Percentiles rank a stretch among this genome's conserved stretches.
phyloP scores from a whole-genome alignment of 2,113 vertebrate genomes.

The Mola mola region DNA sequence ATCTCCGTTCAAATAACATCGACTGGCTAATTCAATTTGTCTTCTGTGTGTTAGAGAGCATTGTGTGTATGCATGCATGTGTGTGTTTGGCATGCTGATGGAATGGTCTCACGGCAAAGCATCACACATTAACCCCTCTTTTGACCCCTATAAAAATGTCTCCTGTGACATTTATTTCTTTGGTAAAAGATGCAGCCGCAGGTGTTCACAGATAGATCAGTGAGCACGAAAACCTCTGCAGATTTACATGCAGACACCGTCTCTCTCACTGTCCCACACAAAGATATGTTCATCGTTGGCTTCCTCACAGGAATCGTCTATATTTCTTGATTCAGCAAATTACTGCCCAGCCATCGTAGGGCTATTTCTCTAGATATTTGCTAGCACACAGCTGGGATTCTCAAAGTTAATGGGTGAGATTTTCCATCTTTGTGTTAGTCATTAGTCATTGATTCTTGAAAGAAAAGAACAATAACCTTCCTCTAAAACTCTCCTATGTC shows the following conservation, averaged over 20 bases:
- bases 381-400: conserved; percentile 45
- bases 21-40: conserved; percentile 60
- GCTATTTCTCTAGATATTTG: conserved; percentile 35
- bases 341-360: conserved; percentile 10
- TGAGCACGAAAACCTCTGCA: conserved; percentile 19
- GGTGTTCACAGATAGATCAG: conserved; percentile 56
- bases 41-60: conserved; percentile 16
- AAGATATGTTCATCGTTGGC: conserved; percentile 23
- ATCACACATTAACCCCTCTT: conserved; percentile 72
- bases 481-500: too few species aligned
- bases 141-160: conserved; percentile 72
- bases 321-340: conserved; percentile 41
- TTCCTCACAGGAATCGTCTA: conserved; percentile 6
- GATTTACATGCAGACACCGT: conserved; percentile 44
- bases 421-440: conserved; percentile 39
- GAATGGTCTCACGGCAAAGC: conserved; percentile 49
- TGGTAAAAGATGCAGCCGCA: conserved; percentile 60
- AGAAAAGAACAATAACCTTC: conserved; percentile 2
- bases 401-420: conserved; percentile 30
- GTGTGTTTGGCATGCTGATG: conserved; percentile 36
- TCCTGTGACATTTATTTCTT: conserved; percentile 64
- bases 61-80: not conserved
- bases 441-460: conserved; percentile 46
- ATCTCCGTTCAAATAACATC: conserved; percentile 42
- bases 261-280: conserved; percentile 14